A percentile compares a stretch with the other conserved stretches of the same genome.
Conservation (phyloP, 2,797 vertebrate genomes). For the Falco berigora region DNA sequence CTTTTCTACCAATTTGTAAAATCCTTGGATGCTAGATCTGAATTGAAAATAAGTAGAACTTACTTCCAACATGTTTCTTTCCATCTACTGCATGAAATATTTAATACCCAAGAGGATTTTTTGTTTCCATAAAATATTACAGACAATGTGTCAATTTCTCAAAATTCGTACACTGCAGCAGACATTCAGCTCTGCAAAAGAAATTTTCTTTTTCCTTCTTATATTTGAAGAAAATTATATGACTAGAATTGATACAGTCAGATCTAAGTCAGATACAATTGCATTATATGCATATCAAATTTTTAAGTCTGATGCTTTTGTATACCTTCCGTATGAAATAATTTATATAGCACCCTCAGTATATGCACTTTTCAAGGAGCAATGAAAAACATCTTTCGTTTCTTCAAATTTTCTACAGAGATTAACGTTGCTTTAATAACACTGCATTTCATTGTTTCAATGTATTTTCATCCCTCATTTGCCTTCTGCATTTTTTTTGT, state of each 20-base stretch:
- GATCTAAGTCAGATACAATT: background rate
- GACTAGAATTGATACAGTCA: background rate
- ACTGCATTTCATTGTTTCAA: background rate
- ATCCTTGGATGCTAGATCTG: background rate
- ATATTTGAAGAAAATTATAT: background rate
- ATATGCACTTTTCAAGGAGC: background rate
- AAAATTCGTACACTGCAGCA: conserved; percentile 16
- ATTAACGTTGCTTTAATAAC: background rate
- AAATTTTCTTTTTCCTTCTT: background rate
- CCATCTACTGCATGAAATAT: conserved; percentile 42
- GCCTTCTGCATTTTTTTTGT: background rate
- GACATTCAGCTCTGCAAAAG: background rate
- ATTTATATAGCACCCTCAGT: background rate
- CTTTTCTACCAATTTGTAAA: background rate
- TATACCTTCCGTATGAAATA: background rate
- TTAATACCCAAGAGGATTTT: conserved; percentile 37
- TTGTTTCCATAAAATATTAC: conserved; percentile 27
- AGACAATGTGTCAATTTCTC: conserved; percentile 30
- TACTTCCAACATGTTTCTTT: background rate
- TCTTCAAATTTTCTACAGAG: background rate
- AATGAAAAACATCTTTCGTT: background rate
- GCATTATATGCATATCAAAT: background rate
- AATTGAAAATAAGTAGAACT: conserved; percentile 15
- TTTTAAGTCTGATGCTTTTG: background rate
- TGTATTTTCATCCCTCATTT: background rate